A percentile compares a stretch with the other conserved stretches of the same genome.
Conservation (phyloP, 2,888 invertebrate genomes). For the Drosophila neotestacea region DNA sequence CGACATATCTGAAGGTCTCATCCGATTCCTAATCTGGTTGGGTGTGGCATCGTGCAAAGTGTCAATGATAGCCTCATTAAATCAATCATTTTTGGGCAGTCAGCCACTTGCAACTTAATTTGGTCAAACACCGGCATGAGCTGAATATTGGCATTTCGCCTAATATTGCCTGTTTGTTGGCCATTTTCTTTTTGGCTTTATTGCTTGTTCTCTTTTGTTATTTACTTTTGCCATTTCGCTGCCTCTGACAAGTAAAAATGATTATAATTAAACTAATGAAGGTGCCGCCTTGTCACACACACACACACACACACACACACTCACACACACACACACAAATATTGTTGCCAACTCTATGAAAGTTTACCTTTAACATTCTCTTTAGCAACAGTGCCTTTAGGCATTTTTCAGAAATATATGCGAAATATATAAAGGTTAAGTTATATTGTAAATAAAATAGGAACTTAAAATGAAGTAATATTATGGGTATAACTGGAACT, state of each 20-base stretch:
- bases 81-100: slow-evolving; percentile 76
- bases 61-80: slow-evolving; percentile 75
- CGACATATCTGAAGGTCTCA: slow-evolving; percentile 36
- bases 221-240: slow-evolving; percentile 57
- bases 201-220: slow-evolving; percentile 47
- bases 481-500: no score
- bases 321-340: neutral
- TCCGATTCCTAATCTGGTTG: slow-evolving; percentile 31
- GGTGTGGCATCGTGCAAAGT: slow-evolving; percentile 49
- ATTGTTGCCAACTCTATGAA: slow-evolving; percentile 1
- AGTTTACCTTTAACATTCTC: slow-evolving; percentile 14
- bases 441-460: neutral
- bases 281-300: slow-evolving; percentile 30
- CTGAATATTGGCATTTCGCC: slow-evolving; percentile 13
- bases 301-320: slow-evolving; percentile 5
- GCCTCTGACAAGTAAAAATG: slow-evolving; percentile 68
- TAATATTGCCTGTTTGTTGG: slow-evolving; percentile 48
- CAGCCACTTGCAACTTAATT: slow-evolving; percentile 74
- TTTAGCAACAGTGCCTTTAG: slow-evolving; percentile 3
- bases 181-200: slow-evolving; percentile 43
- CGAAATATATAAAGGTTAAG: neutral
- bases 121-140: slow-evolving; percentile 53
- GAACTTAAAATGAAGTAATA: no score
- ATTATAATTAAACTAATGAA: slow-evolving; percentile 77
- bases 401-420: neutral